phyloP scores from a whole-genome alignment of 35 echinoderm and acorn worm species.

The Anneissia japonica region DNA sequence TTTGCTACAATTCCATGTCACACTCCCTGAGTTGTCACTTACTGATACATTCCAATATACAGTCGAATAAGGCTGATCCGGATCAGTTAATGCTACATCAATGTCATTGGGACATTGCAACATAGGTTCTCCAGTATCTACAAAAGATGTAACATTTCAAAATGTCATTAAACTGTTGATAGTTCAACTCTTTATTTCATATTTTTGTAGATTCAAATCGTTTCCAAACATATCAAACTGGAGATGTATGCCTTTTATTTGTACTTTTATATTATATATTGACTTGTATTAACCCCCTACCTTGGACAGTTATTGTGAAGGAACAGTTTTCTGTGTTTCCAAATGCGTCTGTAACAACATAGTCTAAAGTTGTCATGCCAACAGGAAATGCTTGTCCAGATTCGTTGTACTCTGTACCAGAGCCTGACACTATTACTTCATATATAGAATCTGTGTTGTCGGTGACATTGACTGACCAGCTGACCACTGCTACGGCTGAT shows the following conservation, averaged over 20 bases:
- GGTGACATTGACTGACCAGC: not conserved
- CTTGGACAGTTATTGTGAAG: not conserved
- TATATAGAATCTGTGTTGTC: not conserved
- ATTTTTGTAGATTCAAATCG: no score
- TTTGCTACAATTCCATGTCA: not conserved
- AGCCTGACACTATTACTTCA: not conserved
- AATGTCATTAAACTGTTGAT: no score
- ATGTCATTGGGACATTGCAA: not conserved
- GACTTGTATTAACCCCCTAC: no score
- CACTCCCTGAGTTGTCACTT: not conserved
- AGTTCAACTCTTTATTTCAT: no score
- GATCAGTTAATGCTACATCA: not conserved
- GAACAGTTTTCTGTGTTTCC: not conserved
- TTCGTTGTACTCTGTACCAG: not conserved
- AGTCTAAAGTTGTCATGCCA: not conserved
- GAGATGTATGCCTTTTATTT: no score
- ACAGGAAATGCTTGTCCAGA: not conserved
- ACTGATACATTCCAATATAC: not conserved
- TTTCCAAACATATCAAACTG: no score
- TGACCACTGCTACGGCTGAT: not conserved
- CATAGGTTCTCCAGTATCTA: not conserved
- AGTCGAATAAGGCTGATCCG: not conserved
- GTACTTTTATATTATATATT: no score
- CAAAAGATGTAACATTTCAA: no score
- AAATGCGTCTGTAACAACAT: not conserved